Percentiles rank a stretch among this genome's conserved stretches.
Evolutionary conservation across 1,140 invertebrate species (phyloP).

Genomic region (Orius laevigatus): DNA sequence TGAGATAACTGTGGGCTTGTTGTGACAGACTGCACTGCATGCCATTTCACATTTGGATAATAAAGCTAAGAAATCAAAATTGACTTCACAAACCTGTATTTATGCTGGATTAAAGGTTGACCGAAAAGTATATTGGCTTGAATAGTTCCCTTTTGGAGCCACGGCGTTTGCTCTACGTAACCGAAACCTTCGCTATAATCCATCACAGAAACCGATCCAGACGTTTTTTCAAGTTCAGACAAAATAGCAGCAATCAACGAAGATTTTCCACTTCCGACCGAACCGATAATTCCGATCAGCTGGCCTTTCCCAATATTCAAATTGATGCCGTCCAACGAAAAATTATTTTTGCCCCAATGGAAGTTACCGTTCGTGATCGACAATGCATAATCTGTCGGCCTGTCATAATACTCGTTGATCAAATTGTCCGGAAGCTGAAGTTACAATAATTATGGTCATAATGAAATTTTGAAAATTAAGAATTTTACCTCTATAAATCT

Average conservation of each 20-base stretch:
- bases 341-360: constrained; percentile 29
- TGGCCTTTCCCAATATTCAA: constrained; percentile 39
- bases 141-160: constrained; percentile 80
- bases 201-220: constrained; percentile 41
- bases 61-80: no score
- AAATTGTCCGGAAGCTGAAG: constrained; percentile 18
- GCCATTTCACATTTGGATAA: no score
- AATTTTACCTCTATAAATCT: constrained; percentile 48
- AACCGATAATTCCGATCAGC: constrained; percentile 52
- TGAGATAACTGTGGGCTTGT: no score
- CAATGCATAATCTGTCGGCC: constrained; percentile 21
- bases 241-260: constrained; percentile 55
- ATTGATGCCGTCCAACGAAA: constrained; percentile 36
- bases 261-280: constrained; percentile 61
- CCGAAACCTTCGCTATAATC: constrained; percentile 55
- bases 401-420: constrained; percentile 18
- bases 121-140: constrained; percentile 90
- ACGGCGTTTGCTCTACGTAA: constrained; percentile 76
- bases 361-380: constrained; percentile 27
- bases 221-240: constrained; percentile 48
- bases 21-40: no score
- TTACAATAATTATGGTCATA: constrained; percentile 2
- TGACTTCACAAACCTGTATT: constrained; percentile 41
- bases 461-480: not conserved
- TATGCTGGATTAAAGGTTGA: constrained; percentile 51